Evolutionary conservation across 2,888 invertebrate genomes (phyloP), one percentile per base, ranked within the genome.

Genomic region (Dastarcus helophoroides): DNA sequence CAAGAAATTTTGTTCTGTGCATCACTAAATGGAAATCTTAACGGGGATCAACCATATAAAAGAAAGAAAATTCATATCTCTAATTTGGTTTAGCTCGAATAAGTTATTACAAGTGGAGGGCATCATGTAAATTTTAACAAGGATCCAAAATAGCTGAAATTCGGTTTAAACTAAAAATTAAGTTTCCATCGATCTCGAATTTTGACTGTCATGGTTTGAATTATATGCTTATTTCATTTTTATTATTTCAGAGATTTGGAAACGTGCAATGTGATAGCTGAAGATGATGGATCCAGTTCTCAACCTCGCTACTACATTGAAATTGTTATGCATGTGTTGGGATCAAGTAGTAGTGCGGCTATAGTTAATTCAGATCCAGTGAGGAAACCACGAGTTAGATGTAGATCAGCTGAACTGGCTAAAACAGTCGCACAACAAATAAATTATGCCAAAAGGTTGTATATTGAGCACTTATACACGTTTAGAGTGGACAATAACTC

Each of bases 391-490:
- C 73, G 79, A 56, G 80, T 88, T 42, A 70, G 82, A 50, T 85
- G 85, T 57, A 81, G 83, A 59, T 71, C 69, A 39, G 71, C 69
- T 35, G 71, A 71, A 42, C 70, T 82, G 40, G 82, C 84, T 10
- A 68, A 68, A 40, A 71, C 74, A 64, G 74, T 78, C 41, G 74
- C 78, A 14, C 76, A 80, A 43, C 81, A 89, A 68, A 84, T 93
- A 40, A 88, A 85, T 52, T 85, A 85, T 62, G 91, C 91, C 32
- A 82, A 83, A 58, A 79, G 79, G 50, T 74, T 89, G 54, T 79
- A 79, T 62, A 79, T 83, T 55, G 90, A 91, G 64, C 69, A 76
- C 39, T 70, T 73, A 50, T 79, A 84, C 54, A 86, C 85, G 31
- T 66, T 80, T 41, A 46, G 42, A 27, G 46, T 44, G 26, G 52